Percentiles rank a stretch among this genome's conserved stretches.
These are phyloP conservation scores for Spodoptera frugiperda DNA, from an alignment of 1,140 invertebrate genomes.

Conservation along the genomic window DNA sequence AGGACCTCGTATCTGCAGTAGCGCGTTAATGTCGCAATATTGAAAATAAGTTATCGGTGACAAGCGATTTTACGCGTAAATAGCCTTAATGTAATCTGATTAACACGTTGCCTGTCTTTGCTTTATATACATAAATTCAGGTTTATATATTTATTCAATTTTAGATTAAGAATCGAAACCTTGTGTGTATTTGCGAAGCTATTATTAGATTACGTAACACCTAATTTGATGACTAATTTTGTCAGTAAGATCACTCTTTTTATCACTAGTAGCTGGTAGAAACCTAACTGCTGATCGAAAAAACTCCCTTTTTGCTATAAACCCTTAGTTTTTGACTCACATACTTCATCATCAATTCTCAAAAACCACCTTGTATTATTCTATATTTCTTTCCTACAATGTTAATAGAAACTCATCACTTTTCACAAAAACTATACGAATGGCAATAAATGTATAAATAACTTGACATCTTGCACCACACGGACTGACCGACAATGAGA, in stretches of 20 bases:
- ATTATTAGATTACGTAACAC: no score
- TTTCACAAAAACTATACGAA: slow-evolving; percentile 19
- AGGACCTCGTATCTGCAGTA: slow-evolving; percentile 51
- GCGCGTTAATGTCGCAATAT: slow-evolving; percentile 51
- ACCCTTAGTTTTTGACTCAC: no score
- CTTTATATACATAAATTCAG: background rate
- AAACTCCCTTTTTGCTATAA: no score
- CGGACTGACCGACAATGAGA: slow-evolving; percentile 56
- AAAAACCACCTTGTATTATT: no score
- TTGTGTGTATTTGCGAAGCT: no score
- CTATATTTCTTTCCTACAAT: slow-evolving; percentile 1
- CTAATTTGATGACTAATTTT: no score
- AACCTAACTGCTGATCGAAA: no score
- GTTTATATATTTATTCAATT: no score
- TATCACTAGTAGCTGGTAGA: no score
- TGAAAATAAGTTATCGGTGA: slow-evolving; percentile 35
- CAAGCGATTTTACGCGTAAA: slow-evolving; percentile 32
- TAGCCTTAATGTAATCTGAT: background rate
- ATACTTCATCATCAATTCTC: no score
- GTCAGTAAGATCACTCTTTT: no score
- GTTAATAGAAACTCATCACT: slow-evolving; percentile 7
- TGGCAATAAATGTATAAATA: slow-evolving; percentile 27
- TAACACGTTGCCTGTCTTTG: background rate
- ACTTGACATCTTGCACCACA: slow-evolving; percentile 50
- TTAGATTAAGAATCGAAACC: no score